phyloP scores from a whole-genome alignment of 2,888 invertebrate genomes.

The Phalangium opilio region DNA sequence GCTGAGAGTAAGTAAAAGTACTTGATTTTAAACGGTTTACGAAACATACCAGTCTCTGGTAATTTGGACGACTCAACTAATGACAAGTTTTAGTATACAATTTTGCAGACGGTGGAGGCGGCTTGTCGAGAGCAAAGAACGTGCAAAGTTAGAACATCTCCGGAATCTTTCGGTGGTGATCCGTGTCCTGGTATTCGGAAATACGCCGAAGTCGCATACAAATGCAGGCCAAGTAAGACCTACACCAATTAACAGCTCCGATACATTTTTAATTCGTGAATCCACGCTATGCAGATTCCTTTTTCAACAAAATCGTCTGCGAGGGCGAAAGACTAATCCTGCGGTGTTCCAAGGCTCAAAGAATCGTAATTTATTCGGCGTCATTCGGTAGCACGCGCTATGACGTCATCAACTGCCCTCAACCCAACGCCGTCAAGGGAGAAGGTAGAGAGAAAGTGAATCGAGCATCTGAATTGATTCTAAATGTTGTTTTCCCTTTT shows the following conservation, averaged over 20 bases:
- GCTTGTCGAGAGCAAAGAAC: conserved; percentile 83
- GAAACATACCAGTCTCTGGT: no score
- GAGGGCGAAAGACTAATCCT: conserved; percentile 76
- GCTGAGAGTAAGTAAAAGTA: conserved; percentile 22
- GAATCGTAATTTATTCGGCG: conserved; percentile 83
- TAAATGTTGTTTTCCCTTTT: no score
- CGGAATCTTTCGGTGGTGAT: conserved; percentile 75
- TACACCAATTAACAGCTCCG: no score
- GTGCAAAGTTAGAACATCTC: conserved; percentile 76
- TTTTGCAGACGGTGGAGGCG: conserved; percentile 76
- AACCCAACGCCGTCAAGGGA: conserved; percentile 46
- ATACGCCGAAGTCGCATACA: conserved; percentile 89
- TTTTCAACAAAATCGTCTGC: conserved; percentile 83
- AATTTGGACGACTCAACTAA: neutral
- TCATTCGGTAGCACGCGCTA: conserved; percentile 77
- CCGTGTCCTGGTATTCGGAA: conserved; percentile 82
- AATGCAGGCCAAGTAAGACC: conserved; percentile 81
- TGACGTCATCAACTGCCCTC: conserved; percentile 71
- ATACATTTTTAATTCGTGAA: no score
- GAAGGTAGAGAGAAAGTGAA: neutral
- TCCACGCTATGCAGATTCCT: conserved; percentile 57
- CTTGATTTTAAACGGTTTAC: no score
- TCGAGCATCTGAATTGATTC: no score
- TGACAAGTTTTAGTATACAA: conserved; percentile 18
- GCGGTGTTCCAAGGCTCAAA: conserved; percentile 67